A percentile compares a stretch with the other conserved stretches of the same genome.
Evolutionary conservation across 1,140 invertebrate genomes (phyloP).

Genomic region (Rhynchophorus ferrugineus): DNA sequence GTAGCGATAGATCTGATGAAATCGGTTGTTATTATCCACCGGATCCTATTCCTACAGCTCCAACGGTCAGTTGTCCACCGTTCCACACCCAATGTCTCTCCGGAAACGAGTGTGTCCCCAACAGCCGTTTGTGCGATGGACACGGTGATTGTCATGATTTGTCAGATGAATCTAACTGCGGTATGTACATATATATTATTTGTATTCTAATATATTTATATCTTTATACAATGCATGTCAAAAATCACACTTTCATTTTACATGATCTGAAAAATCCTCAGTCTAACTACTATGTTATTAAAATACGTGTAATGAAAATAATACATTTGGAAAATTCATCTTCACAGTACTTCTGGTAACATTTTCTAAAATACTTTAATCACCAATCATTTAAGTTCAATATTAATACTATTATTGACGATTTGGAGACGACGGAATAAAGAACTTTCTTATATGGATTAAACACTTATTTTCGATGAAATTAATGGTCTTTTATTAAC

Average conservation of each 20-base stretch:
- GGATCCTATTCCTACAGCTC: conserved; percentile 17
- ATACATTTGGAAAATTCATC: no score
- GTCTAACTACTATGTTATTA: no score
- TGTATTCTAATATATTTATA: not conserved
- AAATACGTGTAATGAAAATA: no score
- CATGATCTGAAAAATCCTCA: no score
- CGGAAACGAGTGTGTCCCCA: conserved; percentile 46
- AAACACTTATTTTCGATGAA: no score
- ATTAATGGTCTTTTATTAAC: no score
- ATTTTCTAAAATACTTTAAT: no score
- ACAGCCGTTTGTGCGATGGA: conserved; percentile 53
- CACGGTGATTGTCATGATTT: conserved; percentile 59
- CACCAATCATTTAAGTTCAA: no score
- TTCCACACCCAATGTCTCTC: conserved; percentile 46
- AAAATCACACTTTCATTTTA: not conserved
- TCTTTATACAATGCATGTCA: not conserved
- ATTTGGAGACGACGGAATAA: no score
- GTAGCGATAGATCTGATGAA: conserved; percentile 72
- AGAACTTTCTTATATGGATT: no score
- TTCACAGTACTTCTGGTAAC: no score
- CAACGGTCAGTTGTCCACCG: conserved; percentile 38
- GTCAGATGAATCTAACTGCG: conserved; percentile 63
- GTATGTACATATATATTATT: conserved; percentile 41
- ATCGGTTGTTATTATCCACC: conserved; percentile 37
- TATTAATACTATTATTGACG: no score